Base-by-base conservation (phyloP, 2,113 vertebrate genomes). In the Emydura subglobosa region DNA sequence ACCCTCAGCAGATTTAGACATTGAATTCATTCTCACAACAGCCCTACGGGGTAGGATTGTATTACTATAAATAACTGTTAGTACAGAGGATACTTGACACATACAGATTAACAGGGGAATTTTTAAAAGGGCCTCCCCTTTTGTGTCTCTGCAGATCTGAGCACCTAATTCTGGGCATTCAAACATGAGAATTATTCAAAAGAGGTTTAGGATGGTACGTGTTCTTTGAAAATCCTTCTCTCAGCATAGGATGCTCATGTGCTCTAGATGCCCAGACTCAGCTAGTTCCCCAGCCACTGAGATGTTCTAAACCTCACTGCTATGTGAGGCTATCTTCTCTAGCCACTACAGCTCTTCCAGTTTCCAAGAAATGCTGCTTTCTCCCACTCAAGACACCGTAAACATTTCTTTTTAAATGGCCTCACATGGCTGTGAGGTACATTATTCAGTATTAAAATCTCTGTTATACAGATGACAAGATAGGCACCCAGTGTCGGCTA, bases 1-100 rank as follows among this genome's bases (percentile, higher is more conserved):
- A 57, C 0, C 44, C 47, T 57, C 11, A 49, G 39, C 59, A 83
- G 0, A 0, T 7, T n/a, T 5, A 84, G 34, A 61, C 76, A n/a
- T 57, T 2, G 51, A 89, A 83, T 44, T 91, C 79, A 51, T 11
- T 81, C 17, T 17, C 68, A n/a, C 34, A 44, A 72, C 88, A n/a
- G 24, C 55, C 59, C 57, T 12, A 0, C 0, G 8, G 90, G 59
- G 57, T 29, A 59, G 27, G 29, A 25, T 10, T 12, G 51, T 53
- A 17, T 53, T 59, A 29, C 24, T 59, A 27, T 29, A 25, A 59
- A 59, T 29, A 29, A 25, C 51, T 53, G 14, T 53, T 53, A 14
- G 51, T 53, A 53, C 51, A 53, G 14, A 53, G 16, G 51, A 53
- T 17, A 53, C 16, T 53, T 16, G 14, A 53, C 51, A 53, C 4